Evolutionary conservation across 2,797 vertebrate species (phyloP), one percentile per base, ranked within the genome.

Genomic region (Epinephelus awoara): DNA sequence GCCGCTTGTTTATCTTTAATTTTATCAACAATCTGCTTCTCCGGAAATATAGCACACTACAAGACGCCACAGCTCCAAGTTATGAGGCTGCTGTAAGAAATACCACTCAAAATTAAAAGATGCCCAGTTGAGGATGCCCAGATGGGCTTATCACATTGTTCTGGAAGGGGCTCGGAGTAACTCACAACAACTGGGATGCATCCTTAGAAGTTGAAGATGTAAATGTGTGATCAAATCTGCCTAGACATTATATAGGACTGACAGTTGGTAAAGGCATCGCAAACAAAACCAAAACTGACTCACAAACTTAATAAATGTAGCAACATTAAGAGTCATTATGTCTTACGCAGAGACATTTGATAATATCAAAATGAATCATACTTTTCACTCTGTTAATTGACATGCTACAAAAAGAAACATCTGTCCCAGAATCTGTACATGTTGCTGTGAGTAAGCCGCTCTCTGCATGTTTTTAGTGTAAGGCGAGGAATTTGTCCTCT

Each of bases 401-500:
- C 34, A 92, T 67, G 62, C 51, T 46, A 63, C 88, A 93, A 68
- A 93, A 77, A 92, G 40, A 85, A 75, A 62, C 90, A 72, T 87
- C 29, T 83, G 77, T 89, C 42, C 67, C 51, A n/a, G 52, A 38
- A 61, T 57, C 52, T 57, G 46, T 29, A 27, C 2, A 1, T 34
- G 79, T 51, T 49, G 51, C 65, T 3, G 17, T 3, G 5, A 21
- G 21, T 7, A 18, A 52, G 11, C 44, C 29, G 38, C 54, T 75
- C 51, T 38, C 57, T 65, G 62, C 76, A 83, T 82, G 91, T 76
- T 71, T 63, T 86, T 57, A 90, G 87, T 84, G 85, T 83, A 91
- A 83, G 73, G 83, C 77, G 29, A 82, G 79, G 82, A 94, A 95
- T 79, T 75, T 91, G 68, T 94, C 94, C 91, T 91, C 88, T 86